Percentiles rank a stretch among this genome's conserved stretches.
Conservation (phyloP, 2,113 vertebrate species). For the Aegithalos caudatus region DNA sequence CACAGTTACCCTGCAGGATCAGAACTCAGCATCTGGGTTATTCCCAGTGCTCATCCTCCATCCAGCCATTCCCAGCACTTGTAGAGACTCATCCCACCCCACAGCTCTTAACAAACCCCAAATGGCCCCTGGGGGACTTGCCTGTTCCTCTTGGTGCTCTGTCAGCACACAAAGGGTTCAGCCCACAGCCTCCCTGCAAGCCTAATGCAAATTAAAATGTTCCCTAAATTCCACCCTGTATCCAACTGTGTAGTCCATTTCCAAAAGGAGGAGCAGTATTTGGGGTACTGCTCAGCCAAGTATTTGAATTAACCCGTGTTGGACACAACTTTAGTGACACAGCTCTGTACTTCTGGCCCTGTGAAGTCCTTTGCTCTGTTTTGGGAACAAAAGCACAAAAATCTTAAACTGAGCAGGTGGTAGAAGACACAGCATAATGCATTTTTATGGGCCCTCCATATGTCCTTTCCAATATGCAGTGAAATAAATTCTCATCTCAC, state of each 20-base stretch:
- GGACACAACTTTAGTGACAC: background rate
- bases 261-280: background rate
- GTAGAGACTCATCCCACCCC: background rate
- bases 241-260: background rate
- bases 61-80: background rate
- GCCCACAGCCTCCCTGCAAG: background rate
- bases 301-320: background rate
- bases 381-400: background rate
- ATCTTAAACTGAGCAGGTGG: background rate
- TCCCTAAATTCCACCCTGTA: background rate
- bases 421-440: conserved; percentile 5
- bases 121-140: accelerated
- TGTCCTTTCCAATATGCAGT: background rate
- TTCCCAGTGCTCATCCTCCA: background rate
- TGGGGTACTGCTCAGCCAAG: background rate
- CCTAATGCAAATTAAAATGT: background rate
- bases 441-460: background rate
- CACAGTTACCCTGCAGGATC: background rate
- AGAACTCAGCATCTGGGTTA: background rate
- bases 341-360: background rate
- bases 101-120: background rate
- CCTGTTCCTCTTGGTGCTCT: background rate
- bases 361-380: background rate
- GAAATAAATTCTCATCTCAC: background rate
- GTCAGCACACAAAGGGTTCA: background rate